Base-by-base conservation (phyloP, 2,113 vertebrate species). In the Conger conger region DNA sequence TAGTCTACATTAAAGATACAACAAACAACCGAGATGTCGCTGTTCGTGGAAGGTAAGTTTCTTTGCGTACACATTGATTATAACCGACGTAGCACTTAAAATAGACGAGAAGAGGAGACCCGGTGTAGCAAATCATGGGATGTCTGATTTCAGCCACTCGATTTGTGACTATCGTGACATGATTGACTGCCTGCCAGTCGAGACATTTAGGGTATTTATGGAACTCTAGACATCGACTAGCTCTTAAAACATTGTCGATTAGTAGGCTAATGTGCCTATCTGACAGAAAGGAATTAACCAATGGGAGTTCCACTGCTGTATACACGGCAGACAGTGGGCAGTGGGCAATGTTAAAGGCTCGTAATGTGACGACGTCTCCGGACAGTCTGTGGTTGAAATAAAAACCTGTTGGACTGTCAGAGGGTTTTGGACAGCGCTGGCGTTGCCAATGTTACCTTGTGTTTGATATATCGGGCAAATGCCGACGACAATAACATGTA, bases 1-100 rank as follows among this genome's bases (percentile, higher is more conserved):
- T 85, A 9, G 79, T 3, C 40, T 42, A 13, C 45, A 50, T 37
- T 76, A 50, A 88, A 40, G 83, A 40, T 30, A 37, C 15, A 63
- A 63, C 18, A 8, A 63, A 27, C 11, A 13, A 38, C 37, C n/a
- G 91, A 82, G 37, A 95, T 95, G 94, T 85, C 90, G 90, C 76
- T 93, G 89, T 94, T 90, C 87, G 13, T 94, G 23, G 83, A 91
- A 92, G 90, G 94, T 95, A 90, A 93, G 94, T 86, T 36, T 13
- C 53, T 54, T 9, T n/a, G 42, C 11, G 68, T 0, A 30, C 27
- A 73, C 1, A 73, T 73, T 30, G 5, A 73, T 73, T 13, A n/a
- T 73, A 73, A 3, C 68, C n/a, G 23, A 3, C 57, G 23, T 27
- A 33, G n/a, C 13, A 73, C n/a, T 27, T 63, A 30, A n/a, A 30